Base-by-base conservation (phyloP, 53 echinoderm and acorn worm genomes). In the Holothuria leucospilota region DNA sequence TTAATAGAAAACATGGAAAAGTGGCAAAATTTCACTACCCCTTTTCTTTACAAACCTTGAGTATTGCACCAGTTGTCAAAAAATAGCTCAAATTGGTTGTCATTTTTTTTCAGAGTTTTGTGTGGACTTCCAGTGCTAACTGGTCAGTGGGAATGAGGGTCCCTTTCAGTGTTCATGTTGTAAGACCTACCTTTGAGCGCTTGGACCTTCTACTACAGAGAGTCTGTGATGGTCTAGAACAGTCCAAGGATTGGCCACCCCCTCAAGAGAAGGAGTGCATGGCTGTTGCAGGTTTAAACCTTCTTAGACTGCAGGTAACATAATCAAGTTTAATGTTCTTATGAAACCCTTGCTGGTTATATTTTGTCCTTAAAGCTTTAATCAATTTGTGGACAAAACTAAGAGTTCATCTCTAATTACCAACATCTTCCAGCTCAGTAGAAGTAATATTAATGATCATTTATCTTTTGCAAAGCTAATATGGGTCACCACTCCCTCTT, bases 191-290 rank as follows among this genome's bases (percentile, higher is more conserved):
- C 34, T 97, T 97, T 93, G 97, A 97, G 86, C 89, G 88, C 68
- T 89, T 97, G 40, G 95, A 97, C 68, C 86, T 81, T 9, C 91
- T 97, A 23, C 85, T 97, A 20, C 86, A 95, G 83, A 87, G 94
- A 73, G 97, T 97, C 25, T 97, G 97, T 63, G 95, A 93, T 59
- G 97, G 94, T 34, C 83, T 97, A 39, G 95, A 97, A 63, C 95
- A 95, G 18, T 93, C 90, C 58, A 93, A 95, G 39, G 97, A 96
- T 69, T 97, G 97, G 97, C 97, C 97, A 0, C 97, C 96, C 62
- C 97, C 97, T 1, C 97, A 97, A 68, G 97, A 97, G 85, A 97
- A 97, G 46, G 97, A 97, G 62, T 97, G 97, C 52, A 97, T 97
- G 97, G 97, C 92, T 21, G 97, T 97, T 5, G 93, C 93, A 53